Evolutionary conservation across 2,113 vertebrate species (phyloP).

Genomic region (Sebastes fasciatus): DNA sequence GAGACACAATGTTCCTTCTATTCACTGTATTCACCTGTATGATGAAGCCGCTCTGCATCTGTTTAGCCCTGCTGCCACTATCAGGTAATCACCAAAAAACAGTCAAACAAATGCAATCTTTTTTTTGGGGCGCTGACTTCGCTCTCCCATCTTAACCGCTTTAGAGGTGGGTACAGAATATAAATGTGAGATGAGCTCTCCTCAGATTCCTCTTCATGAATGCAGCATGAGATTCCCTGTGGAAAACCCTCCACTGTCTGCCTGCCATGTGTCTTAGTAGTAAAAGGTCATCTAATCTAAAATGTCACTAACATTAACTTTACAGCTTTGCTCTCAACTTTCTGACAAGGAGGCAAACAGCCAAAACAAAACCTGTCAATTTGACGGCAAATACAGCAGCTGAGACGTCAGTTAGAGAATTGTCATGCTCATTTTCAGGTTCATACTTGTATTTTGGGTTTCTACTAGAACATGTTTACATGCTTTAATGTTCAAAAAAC

Average conservation of each 20-base stretch:
- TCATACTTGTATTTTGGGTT: neutral
- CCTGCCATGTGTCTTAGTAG: neutral
- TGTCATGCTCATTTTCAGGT: neutral
- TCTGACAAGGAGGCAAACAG: slow-evolving; percentile 1
- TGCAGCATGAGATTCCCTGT: neutral
- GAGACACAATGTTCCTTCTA: too few relatives aligned
- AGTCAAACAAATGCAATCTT: neutral
- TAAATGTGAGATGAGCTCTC: neutral
- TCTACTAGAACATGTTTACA: neutral
- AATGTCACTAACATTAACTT: slow-evolving; percentile 5
- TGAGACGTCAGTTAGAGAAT: neutral
- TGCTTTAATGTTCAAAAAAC: neutral
- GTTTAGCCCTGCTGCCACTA: neutral
- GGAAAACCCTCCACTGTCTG: neutral
- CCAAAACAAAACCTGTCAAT: slow-evolving; percentile 1
- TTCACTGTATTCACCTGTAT: neutral
- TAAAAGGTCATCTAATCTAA: neutral
- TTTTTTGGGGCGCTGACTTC: neutral
- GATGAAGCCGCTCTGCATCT: neutral
- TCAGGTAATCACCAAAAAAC: neutral
- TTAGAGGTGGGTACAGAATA: neutral
- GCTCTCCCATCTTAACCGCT: neutral
- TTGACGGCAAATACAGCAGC: neutral
- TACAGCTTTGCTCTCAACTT: neutral
- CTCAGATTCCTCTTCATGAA: neutral